A percentile compares a stretch with the other conserved stretches of the same genome.
These are phyloP conservation scores for Alces alces DNA, from an alignment of 2,113 vertebrate genomes.

Conservation along the genomic window DNA sequence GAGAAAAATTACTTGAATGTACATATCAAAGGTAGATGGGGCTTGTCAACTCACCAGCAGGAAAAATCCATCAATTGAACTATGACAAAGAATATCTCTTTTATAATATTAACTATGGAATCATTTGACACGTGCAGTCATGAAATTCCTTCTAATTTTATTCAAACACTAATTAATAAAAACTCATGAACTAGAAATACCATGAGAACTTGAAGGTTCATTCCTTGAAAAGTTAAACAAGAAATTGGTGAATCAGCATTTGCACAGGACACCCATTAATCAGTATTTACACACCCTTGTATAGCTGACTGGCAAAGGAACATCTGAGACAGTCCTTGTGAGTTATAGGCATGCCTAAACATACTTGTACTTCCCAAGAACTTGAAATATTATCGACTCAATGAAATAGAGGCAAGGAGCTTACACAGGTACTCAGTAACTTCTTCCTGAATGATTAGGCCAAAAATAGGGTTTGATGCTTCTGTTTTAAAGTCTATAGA, in stretches of 20 bases:
- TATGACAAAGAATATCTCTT: constrained; percentile 51
- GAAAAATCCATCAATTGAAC: constrained; percentile 35
- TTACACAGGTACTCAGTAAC: background rate
- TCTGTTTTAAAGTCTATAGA: background rate
- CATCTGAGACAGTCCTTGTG: background rate
- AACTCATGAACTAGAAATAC: constrained; percentile 16
- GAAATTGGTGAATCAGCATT: background rate
- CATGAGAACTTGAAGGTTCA: background rate
- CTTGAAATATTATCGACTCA: background rate
- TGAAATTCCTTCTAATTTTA: constrained; percentile 37
- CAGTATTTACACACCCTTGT: background rate
- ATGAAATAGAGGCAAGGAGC: background rate
- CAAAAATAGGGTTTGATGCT: background rate
- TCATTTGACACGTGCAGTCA: constrained; percentile 37
- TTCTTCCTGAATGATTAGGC: background rate
- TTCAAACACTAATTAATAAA: constrained; percentile 40
- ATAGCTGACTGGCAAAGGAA: background rate
- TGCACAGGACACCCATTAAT: background rate
- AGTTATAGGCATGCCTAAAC: background rate
- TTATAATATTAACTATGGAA: constrained; percentile 59
- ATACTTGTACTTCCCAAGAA: background rate
- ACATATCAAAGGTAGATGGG: constrained; percentile 23
- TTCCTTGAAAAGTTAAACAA: background rate
- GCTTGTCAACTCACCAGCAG: background rate
- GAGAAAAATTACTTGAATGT: constrained; percentile 28